A percentile compares a stretch with the other conserved stretches of the same genome.
Evolutionary conservation across 2,797 vertebrate genomes (phyloP).

Genomic region (Malacoraja senta): DNA sequence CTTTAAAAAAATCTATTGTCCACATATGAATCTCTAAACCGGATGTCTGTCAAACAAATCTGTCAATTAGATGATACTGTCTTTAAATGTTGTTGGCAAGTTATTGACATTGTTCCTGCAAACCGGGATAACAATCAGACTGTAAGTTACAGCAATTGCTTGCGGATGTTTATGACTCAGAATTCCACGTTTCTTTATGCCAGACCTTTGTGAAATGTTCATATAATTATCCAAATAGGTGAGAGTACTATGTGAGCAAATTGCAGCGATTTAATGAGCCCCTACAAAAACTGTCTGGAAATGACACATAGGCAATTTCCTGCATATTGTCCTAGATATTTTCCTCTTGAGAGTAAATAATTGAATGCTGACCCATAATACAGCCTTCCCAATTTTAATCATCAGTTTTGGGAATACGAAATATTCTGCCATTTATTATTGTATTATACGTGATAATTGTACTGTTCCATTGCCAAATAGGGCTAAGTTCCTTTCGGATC

Average conservation of each 20-base stretch:
- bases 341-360: neutral
- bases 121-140: neutral
- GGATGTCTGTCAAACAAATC: neutral
- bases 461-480: neutral
- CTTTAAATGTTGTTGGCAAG: neutral
- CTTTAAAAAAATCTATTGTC: neutral
- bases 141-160: neutral
- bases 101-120: neutral
- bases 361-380: neutral
- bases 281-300: neutral
- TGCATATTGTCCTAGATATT: neutral
- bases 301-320: neutral
- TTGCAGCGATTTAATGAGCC: neutral
- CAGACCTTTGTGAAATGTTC: neutral
- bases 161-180: neutral
- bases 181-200: neutral
- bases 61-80: neutral
- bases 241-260: neutral
- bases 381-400: neutral
- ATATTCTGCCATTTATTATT: neutral
- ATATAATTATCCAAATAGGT: neutral
- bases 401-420: neutral
- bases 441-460: neutral
- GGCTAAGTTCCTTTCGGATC: neutral
- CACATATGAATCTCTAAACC: neutral